Percentiles rank a stretch among this genome's conserved stretches.
phyloP scores from a whole-genome alignment of 30 jellyfish, hydroid and myxozoan genomes.

The Hydra vulgaris region DNA sequence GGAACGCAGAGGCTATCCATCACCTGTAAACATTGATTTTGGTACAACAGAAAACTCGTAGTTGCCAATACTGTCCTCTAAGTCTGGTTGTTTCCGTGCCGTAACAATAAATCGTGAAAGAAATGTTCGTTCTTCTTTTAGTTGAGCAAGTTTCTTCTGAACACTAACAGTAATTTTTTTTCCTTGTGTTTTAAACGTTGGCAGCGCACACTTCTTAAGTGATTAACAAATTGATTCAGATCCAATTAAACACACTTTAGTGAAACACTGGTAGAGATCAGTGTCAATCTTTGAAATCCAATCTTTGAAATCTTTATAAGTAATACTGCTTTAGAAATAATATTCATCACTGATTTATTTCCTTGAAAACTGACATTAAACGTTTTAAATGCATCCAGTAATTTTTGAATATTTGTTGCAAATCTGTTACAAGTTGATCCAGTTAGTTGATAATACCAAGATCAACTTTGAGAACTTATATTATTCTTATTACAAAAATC shows the following conservation, averaged over 20 bases:
- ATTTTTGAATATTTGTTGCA: constrained; percentile 4
- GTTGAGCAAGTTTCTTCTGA: too few species aligned
- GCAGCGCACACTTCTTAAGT: too few species aligned
- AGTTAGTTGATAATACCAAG: constrained; percentile 11
- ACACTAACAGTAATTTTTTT: too few species aligned
- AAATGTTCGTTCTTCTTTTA: too few species aligned
- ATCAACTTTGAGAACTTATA: constrained; percentile 2
- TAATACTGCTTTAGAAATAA: constrained; percentile 10
- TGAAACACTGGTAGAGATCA: neutral
- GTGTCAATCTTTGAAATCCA: neutral
- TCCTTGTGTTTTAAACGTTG: too few species aligned
- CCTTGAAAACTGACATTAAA: constrained; percentile 23
- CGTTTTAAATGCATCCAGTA: neutral
- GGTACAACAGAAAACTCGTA: too few species aligned
- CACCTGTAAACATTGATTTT: too few species aligned
- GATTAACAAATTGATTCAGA: constrained; percentile 9
- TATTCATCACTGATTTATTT: neutral
- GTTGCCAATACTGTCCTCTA: too few species aligned
- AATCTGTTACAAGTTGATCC: constrained; percentile 2
- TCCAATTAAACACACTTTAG: constrained; percentile 4
- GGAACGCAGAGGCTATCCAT: too few species aligned
- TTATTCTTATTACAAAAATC: constrained; percentile 9
- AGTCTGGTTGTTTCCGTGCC: too few species aligned
- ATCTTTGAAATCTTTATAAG: neutral
- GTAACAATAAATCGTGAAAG: too few species aligned